Percentiles rank a stretch among this genome's conserved stretches.
Conservation (phyloP, 2,797 vertebrate genomes). For the Myoxocephalus aenaeus region DNA sequence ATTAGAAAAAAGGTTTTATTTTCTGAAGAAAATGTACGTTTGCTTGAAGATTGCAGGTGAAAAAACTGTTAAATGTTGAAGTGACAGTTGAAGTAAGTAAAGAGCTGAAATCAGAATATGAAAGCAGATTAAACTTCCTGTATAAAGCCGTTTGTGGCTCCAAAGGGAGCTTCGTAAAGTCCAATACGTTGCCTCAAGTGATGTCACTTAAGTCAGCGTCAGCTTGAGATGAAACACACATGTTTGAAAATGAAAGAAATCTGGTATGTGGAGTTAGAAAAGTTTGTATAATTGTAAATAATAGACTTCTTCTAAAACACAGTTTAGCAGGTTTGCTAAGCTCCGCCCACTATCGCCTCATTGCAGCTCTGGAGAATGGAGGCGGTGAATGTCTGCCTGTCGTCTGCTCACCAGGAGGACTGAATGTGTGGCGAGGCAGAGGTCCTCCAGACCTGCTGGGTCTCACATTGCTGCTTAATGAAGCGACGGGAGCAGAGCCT, state of each 20-base stretch:
- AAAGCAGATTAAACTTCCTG: no score
- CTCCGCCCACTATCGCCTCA: not conserved
- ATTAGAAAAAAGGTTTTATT: not conserved
- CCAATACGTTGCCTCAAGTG: no score
- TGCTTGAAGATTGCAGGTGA: no score
- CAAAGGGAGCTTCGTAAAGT: no score
- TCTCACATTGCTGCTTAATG: conserved; percentile 68
- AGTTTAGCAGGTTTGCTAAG: conserved; percentile 1
- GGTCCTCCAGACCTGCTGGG: conserved; percentile 62
- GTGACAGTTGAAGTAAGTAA: no score
- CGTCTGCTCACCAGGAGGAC: conserved; percentile 35
- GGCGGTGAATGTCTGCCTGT: conserved; percentile 35
- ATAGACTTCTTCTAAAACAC: not conserved
- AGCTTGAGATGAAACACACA: no score
- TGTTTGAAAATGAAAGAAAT: no score
- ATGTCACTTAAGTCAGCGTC: no score
- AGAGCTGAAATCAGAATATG: no score
- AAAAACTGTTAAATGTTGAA: no score
- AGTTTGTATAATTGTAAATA: not conserved
- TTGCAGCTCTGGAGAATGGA: conserved; percentile 11
- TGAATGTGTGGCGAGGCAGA: conserved; percentile 48
- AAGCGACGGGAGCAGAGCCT: conserved; percentile 58
- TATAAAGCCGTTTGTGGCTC: no score
- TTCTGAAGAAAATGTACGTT: not conserved
- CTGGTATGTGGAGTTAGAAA: no score